Conservation (phyloP, 2,888 invertebrate genomes). For the Idaea dimidiata region DNA sequence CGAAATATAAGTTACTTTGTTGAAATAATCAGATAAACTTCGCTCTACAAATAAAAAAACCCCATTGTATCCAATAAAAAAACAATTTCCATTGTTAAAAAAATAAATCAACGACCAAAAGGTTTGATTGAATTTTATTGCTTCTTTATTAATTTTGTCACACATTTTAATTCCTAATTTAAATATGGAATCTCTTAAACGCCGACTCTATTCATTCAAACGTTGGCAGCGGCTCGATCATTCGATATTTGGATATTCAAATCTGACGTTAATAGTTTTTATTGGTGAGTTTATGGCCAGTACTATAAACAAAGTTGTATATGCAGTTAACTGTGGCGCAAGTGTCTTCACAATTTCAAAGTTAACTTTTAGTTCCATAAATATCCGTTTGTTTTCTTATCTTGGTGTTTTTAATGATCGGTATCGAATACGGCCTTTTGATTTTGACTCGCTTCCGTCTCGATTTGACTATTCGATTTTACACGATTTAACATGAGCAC, state of each 20-base stretch:
- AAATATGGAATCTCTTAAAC: constrained; percentile 8
- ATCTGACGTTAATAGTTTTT: constrained; percentile 71
- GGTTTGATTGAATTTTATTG: constrained; percentile 17
- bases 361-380: background rate
- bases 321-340: background rate
- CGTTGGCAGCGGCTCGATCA: constrained; percentile 45
- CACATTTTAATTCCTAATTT: constrained; percentile 2
- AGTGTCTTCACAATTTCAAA: background rate
- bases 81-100: constrained; percentile 6
- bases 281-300: constrained; percentile 73
- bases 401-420: constrained; percentile 48
- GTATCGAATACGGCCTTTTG: constrained; percentile 51
- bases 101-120: background rate
- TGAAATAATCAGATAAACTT: too few species aligned
- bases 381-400: background rate
- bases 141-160: constrained; percentile 6
- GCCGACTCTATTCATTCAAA: constrained; percentile 45
- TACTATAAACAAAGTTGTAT: constrained; percentile 18
- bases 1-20: background rate
- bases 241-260: constrained; percentile 73
- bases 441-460: constrained; percentile 43
- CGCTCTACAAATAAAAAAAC: too few species aligned
- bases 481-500: constrained; percentile 16
- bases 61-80: constrained; percentile 7
- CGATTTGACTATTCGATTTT: constrained; percentile 34